These are phyloP conservation scores for Siderastrea siderea DNA, from an alignment of 92 coral and sea anemone species.

Conservation along the genomic window DNA sequence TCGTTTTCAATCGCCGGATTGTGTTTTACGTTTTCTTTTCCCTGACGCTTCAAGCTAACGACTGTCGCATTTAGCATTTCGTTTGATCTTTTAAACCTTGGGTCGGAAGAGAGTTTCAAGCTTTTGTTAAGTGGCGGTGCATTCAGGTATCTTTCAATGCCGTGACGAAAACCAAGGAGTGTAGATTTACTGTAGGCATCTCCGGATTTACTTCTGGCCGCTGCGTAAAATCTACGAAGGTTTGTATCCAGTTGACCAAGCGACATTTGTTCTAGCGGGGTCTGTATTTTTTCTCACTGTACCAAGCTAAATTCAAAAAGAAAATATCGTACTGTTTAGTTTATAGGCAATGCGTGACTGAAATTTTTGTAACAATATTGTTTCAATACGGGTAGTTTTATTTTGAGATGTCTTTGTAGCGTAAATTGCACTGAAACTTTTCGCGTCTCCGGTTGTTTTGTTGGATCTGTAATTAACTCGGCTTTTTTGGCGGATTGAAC, in stretches of 20 bases:
- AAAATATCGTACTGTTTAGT: not conserved
- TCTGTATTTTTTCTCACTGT: conserved; percentile 16
- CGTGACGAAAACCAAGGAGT: conserved; percentile 36
- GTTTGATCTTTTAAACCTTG: conserved; percentile 57
- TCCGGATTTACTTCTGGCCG: conserved; percentile 38
- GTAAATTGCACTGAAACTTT: not conserved
- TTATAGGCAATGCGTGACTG: conserved; percentile 7
- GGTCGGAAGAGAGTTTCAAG: conserved; percentile 33
- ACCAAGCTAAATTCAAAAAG: conserved; percentile 7
- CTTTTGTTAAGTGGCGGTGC: conserved; percentile 33
- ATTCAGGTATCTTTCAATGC: conserved; percentile 39
- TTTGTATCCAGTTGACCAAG: conserved; percentile 27
- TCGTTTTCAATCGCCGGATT: conserved; percentile 64
- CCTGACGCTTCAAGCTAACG: conserved; percentile 49
- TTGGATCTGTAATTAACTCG: no score
- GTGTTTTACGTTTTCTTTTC: conserved; percentile 67
- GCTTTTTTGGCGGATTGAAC: not conserved
- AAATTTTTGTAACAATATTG: not conserved
- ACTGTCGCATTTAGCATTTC: conserved; percentile 57
- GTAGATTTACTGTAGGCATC: conserved; percentile 64
- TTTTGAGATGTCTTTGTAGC: not conserved
- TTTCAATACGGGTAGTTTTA: not conserved
- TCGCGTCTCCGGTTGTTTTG: not conserved
- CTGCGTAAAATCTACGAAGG: conserved; percentile 53
- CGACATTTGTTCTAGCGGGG: conserved; percentile 43